phyloP scores from a whole-genome alignment of 2,888 invertebrate species.

The Glaucopsyche alexis region DNA sequence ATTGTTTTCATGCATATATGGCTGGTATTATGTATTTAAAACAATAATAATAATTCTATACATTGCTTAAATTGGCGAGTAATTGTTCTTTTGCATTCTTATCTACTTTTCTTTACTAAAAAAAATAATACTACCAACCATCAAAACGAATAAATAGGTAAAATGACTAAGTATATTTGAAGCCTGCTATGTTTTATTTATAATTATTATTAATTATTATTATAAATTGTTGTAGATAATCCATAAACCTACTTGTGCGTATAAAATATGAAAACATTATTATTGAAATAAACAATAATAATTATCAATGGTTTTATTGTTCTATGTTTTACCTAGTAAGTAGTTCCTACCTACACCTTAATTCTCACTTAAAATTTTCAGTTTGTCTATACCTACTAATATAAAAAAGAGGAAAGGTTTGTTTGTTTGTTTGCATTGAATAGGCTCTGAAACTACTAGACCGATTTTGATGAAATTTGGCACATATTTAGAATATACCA shows the following conservation, averaged over 20 bases:
- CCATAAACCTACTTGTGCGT: neutral
- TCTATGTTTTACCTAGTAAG: too few species aligned
- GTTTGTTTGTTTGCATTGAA: too few species aligned
- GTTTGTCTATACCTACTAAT: too few species aligned
- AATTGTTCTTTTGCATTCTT: too few species aligned
- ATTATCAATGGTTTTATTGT: too few species aligned
- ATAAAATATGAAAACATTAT: neutral
- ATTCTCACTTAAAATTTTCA: too few species aligned
- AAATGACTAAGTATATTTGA: neutral
- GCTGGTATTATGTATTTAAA: constrained; percentile 55
- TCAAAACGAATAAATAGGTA: neutral
- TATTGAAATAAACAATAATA: neutral
- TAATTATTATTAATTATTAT: too few species aligned
- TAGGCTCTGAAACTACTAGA: too few species aligned
- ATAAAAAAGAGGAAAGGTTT: too few species aligned
- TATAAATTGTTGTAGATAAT: neutral
- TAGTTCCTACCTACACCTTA: too few species aligned
- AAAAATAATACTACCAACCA: neutral
- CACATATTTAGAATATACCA: too few species aligned
- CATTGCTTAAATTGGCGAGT: neutral
- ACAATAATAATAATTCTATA: neutral
- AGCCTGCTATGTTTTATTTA: neutral
- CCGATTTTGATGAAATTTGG: too few species aligned
- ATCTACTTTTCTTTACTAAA: neutral
- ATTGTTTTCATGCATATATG: constrained; percentile 34